Conservation (phyloP, 2,113 vertebrate genomes). For the Pseudopodoces humilis region DNA sequence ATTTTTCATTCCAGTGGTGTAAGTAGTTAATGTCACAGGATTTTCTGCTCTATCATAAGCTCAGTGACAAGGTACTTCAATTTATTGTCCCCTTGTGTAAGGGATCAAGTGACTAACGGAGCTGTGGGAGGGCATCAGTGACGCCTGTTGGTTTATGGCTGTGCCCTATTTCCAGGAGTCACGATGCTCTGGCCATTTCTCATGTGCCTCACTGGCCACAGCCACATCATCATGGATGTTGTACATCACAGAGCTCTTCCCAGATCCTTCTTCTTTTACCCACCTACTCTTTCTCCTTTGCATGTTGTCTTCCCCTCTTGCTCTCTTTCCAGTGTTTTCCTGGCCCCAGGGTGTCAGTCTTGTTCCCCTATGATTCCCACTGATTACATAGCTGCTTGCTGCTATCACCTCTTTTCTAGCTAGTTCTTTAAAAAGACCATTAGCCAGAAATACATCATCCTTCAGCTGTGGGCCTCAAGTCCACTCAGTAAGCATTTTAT, state of each 20-base stretch:
- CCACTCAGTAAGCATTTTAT: slow-evolving; percentile 61
- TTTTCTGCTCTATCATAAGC: not conserved
- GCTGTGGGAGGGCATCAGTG: not conserved
- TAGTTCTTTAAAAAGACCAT: slow-evolving; percentile 17
- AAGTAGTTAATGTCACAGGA: not conserved
- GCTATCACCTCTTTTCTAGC: slow-evolving; percentile 20
- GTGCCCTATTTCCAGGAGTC: not conserved
- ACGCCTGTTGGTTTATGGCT: not conserved
- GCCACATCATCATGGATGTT: not conserved
- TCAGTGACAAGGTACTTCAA: not conserved
- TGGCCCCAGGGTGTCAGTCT: not conserved
- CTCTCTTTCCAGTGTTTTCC: slow-evolving; percentile 28
- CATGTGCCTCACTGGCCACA: not conserved
- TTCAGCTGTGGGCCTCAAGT: slow-evolving; percentile 56
- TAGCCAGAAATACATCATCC: slow-evolving; percentile 56
- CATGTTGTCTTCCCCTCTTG: not conserved
- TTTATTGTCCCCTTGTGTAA: slow-evolving; percentile 1
- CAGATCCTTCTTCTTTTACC: not conserved
- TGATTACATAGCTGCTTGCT: slow-evolving; percentile 61
- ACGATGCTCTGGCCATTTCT: not conserved
- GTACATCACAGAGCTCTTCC: not conserved
- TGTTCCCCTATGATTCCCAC: not conserved
- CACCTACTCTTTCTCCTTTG: not conserved
- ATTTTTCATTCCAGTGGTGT: not conserved
- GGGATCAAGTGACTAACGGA: not conserved